Conservation (phyloP, 2,113 vertebrate species). For the Ammodytes dubius region DNA sequence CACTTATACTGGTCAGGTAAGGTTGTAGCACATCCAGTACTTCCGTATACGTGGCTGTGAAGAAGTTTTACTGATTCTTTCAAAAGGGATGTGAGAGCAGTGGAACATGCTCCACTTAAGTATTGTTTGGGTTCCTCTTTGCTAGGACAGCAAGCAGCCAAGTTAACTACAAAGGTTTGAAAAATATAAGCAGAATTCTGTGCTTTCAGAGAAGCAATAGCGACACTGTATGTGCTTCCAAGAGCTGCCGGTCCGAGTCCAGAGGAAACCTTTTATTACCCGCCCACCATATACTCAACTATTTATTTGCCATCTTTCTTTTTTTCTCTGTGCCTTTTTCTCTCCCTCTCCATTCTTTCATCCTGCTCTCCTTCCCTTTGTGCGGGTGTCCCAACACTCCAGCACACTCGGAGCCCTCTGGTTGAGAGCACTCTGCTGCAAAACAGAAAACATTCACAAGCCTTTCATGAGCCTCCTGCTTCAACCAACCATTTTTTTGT, state of each 20-base stretch:
- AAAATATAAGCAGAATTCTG: slow-evolving; percentile 40
- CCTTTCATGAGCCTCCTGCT: slow-evolving; percentile 40
- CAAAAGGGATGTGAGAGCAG: slow-evolving; percentile 42
- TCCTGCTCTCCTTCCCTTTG: slow-evolving; percentile 38
- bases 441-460: slow-evolving; percentile 52
- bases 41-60: no score
- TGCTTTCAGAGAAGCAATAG: slow-evolving; percentile 54
- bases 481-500: slow-evolving; percentile 31
- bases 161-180: slow-evolving; percentile 52
- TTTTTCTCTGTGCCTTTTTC: slow-evolving; percentile 24
- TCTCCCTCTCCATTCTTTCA: slow-evolving; percentile 13
- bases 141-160: slow-evolving; percentile 27
- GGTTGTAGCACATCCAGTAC: no score
- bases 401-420: slow-evolving; percentile 34
- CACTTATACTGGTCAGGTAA: no score
- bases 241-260: slow-evolving; percentile 53
- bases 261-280: slow-evolving; percentile 57
- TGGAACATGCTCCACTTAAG: slow-evolving; percentile 27
- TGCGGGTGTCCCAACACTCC: slow-evolving; percentile 22
- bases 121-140: slow-evolving; percentile 35
- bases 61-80: slow-evolving; percentile 8
- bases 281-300: slow-evolving; percentile 30
- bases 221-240: slow-evolving; percentile 53
- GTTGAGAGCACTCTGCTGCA: slow-evolving; percentile 49
- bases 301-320: slow-evolving; percentile 32